Base-by-base conservation (phyloP, 2,888 invertebrate species). In the Habroteleia sp. region DNA sequence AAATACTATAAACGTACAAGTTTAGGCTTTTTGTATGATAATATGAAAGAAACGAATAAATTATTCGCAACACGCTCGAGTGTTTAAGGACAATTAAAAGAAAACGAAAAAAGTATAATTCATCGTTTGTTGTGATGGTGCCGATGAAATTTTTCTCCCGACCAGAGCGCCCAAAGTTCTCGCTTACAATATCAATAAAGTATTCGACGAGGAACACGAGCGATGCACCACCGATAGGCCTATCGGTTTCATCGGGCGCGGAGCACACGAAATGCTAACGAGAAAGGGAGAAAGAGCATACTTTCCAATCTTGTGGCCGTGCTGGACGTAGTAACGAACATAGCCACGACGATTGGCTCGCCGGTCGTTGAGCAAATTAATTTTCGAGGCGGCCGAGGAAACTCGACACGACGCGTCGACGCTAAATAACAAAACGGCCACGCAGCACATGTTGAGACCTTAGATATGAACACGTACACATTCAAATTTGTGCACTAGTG, bases 111-210 rank as follows among this genome's bases (percentile, higher is more conserved):
- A 74, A 65, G 56, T 68, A 66, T 66, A 68, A 74, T 74, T 66
- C 68, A 74, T 74, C 74, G 69, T 74, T 69, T 58, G 69, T 58
- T 62, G 56, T 58, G 58, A 48, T 54, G 56, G 65, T 60, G 69
- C 63, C 74, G 74, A 74, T 69, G 74, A 74, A 74, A 74, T 74
- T 74, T 74, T 74, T 66, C 68, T 74, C 62, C 35, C 48, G 46
- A 14, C 41, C 33, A 42, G 39, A 56, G 74, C 63, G 60, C 42
- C 42, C 69, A 60, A 74, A 74, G 74, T 71, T 80, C 80, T 81
- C 79, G 79, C 78, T 81, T 79, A 78, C 79, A 79, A 79, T 81
- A 79, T 79, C 79, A 80, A 81, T 81, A 79, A 80, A 80, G 79
- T 77, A 76, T 77, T 77, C 71, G 62, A 42, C 75, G 65, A 63